Conservation (phyloP, 2,113 vertebrate genomes). For the Aptenodytes patagonicus region DNA sequence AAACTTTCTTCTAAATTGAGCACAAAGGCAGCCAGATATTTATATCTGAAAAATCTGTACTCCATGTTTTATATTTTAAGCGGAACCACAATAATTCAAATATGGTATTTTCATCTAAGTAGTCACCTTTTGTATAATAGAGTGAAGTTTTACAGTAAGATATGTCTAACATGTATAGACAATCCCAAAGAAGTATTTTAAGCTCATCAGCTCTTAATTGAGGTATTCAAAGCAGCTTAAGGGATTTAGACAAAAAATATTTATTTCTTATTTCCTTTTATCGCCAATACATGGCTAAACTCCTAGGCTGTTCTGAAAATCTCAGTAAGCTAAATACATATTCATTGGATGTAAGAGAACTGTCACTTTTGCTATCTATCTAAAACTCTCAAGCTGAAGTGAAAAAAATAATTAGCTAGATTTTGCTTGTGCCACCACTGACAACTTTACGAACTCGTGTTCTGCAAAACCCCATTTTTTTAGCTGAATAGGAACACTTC, state of each 20-base stretch:
- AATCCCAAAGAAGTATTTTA: not conserved
- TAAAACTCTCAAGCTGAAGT: not conserved
- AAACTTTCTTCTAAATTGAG: not conserved
- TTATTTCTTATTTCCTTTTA: constrained; percentile 5
- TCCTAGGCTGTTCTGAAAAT: not conserved
- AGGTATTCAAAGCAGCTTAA: constrained; percentile 3
- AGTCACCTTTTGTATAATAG: not conserved
- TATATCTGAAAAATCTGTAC: not conserved
- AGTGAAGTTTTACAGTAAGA: not conserved
- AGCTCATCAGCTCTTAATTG: constrained; percentile 16
- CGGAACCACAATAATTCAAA: not conserved
- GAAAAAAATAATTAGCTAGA: not conserved
- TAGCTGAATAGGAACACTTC: not conserved
- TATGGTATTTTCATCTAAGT: not conserved
- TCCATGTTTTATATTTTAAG: not conserved
- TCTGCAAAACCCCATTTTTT: not conserved
- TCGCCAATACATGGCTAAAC: not conserved
- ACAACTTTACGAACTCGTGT: not conserved
- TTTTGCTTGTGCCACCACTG: not conserved
- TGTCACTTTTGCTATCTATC: not conserved
- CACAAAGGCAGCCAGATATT: not conserved
- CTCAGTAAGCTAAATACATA: not conserved
- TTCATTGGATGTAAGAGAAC: not conserved
- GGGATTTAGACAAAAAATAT: constrained; percentile 22
- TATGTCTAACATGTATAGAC: not conserved